A percentile compares a stretch with the other conserved stretches of the same genome.
These are phyloP conservation scores for Nasonovia ribisnigri DNA, from an alignment of 2,888 invertebrate species.

Conservation along the genomic window DNA sequence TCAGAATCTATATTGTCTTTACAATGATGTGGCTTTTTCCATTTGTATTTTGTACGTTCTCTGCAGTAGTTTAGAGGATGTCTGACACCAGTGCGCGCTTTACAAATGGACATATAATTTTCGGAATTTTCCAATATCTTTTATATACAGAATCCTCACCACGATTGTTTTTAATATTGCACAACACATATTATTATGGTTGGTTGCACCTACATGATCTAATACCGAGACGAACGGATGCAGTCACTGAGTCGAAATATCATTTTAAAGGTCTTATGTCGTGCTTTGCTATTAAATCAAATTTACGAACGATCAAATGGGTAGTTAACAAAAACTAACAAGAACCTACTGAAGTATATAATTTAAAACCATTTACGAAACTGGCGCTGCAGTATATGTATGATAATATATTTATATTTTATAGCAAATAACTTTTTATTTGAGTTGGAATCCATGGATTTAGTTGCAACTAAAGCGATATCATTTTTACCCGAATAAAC, in stretches of 20 bases:
- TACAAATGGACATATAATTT: not conserved
- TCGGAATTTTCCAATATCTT: not conserved
- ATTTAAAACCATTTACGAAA: no score
- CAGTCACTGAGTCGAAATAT: not conserved
- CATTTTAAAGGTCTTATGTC: not conserved
- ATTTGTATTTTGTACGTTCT: not conserved
- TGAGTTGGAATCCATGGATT: no score
- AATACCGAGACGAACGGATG: not conserved
- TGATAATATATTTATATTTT: no score
- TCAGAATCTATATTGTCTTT: not conserved
- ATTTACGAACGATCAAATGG: no score
- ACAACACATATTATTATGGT: not conserved
- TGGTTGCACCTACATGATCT: not conserved
- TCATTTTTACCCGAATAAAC: no score
- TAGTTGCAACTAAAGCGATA: no score
- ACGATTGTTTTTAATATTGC: not conserved
- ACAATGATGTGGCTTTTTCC: not conserved
- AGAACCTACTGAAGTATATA: no score
- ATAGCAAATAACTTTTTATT: no score
- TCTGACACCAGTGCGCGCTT: not conserved
- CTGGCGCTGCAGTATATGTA: no score
- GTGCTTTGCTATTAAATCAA: not conserved
- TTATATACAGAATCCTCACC: not conserved
- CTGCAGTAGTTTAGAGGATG: not conserved
- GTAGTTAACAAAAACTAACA: no score